Evolutionary conservation across 2,797 vertebrate genomes (phyloP).

Genomic region (Phataginus tricuspis): DNA sequence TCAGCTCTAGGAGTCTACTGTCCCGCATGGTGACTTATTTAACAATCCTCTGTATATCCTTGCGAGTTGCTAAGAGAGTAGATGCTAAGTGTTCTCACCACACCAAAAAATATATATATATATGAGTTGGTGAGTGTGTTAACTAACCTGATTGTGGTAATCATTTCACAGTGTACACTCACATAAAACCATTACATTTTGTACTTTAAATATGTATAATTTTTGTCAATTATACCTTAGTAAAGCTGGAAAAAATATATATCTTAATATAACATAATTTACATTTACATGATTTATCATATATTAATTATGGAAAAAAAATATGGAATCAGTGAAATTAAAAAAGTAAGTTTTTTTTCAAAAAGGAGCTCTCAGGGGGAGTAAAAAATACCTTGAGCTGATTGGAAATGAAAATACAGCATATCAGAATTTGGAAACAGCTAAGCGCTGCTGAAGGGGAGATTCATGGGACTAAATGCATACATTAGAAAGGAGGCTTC

Average conservation of each 20-base stretch:
- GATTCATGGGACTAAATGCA: accelerated
- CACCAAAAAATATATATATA: no score
- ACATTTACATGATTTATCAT: background rate
- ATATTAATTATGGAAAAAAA: background rate
- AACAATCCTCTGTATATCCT: no score
- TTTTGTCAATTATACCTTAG: background rate
- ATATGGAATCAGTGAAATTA: background rate
- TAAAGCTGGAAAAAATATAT: background rate
- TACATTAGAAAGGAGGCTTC: background rate
- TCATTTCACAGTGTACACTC: no score
- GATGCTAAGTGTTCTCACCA: background rate
- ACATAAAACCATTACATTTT: background rate
- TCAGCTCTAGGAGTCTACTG: background rate
- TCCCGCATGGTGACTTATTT: background rate
- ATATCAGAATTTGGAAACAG: background rate
- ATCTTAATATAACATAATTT: background rate
- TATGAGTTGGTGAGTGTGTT: background rate
- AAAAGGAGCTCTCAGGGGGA: background rate
- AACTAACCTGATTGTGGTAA: no score
- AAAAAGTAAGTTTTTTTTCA: background rate
- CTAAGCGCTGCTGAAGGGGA: no score
- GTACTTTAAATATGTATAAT: background rate
- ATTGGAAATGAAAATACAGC: background rate
- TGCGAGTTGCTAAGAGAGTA: background rate
- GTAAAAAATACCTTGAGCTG: background rate